Evolutionary conservation across 2,797 vertebrate genomes (phyloP).

Genomic region (Distichodus sexfasciatus): DNA sequence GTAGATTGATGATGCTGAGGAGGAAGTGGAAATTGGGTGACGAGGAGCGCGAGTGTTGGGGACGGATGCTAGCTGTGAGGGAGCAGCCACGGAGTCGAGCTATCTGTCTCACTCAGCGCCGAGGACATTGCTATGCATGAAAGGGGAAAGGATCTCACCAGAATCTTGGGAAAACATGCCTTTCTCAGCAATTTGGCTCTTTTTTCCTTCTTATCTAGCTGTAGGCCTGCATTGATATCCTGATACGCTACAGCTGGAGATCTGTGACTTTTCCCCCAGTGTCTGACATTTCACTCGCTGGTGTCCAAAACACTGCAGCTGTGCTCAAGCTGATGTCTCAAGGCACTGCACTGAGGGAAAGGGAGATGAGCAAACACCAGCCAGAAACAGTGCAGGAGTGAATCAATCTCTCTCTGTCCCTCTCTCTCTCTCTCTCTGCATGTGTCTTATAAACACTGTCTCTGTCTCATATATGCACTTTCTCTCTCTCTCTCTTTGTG

Average conservation of each 20-base stretch:
- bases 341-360: constrained; percentile 28
- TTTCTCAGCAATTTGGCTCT: constrained; percentile 20
- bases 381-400: constrained; percentile 26
- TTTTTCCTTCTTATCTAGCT: constrained; percentile 42
- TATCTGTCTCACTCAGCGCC: constrained; percentile 42
- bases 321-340: constrained; percentile 35
- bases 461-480: neutral
- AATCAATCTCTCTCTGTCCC: constrained; percentile 7
- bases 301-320: constrained; percentile 40
- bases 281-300: constrained; percentile 41
- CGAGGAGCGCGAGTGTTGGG: neutral
- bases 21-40: constrained; percentile 9
- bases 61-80: neutral
- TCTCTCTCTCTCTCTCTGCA: constrained; percentile 7
- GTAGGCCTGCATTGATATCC: constrained; percentile 44
- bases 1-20: constrained; percentile 18
- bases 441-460: neutral
- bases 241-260: constrained; percentile 32
- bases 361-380: constrained; percentile 34
- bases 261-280: constrained; percentile 41
- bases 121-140: constrained; percentile 30
- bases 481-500: neutral
- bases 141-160: constrained; percentile 29
- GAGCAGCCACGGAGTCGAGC: constrained; percentile 11
- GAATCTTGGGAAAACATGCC: constrained; percentile 34